Base-by-base conservation (phyloP, 2,113 vertebrate genomes). In the Rhegmatorhina hoffmannsi region DNA sequence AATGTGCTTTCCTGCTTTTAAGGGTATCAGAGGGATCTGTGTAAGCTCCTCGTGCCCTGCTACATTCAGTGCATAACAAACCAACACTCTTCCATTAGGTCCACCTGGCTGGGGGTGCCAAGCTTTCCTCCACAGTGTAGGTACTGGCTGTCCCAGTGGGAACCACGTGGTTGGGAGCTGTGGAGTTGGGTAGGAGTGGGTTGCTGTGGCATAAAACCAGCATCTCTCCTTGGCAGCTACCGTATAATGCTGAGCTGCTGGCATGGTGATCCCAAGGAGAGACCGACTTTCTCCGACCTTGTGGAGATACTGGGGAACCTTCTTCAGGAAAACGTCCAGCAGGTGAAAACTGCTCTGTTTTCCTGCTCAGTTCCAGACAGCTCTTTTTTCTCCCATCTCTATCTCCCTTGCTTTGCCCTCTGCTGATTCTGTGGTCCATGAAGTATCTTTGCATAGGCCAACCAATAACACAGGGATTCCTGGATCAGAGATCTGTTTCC, bases 161-260 rank as follows among this genome's bases (percentile, higher is more conserved):
- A 34, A 66, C 47, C 49, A 8, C 1, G 2, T 58, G 49, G 40
- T 43, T 87, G 75, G 75, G 47, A 92, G 74, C 44, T 73, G 52
- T 66, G 73, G 17, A 77, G 40, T 5, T 9, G n/a, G n/a, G 16
- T 17, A 75, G 13, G 26, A 90, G 13, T 16, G 59, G 8, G 25
- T 24, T 87, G 84, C 74, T 70, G n/a, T 82, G 64, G 12, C 79
- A 56, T 85, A 75, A 82, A 82, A 29, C 16, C 52, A 46, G 34
- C 23, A 16, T 83, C 88, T 92, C 47, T 73, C 89, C 91, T 96
- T 95, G 84, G 92, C 96, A 99, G 99, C 98, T 99, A 99, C 26
- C 98, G 98, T 73, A 98, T 99, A 96, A 99, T 99, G 99, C 97
- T 99, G 97, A 99, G 98, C 97, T 99, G 99, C 97, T 99, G 99